Evolutionary conservation across 2,113 vertebrate species (phyloP).

Genomic region (Thunnus maccoyii): DNA sequence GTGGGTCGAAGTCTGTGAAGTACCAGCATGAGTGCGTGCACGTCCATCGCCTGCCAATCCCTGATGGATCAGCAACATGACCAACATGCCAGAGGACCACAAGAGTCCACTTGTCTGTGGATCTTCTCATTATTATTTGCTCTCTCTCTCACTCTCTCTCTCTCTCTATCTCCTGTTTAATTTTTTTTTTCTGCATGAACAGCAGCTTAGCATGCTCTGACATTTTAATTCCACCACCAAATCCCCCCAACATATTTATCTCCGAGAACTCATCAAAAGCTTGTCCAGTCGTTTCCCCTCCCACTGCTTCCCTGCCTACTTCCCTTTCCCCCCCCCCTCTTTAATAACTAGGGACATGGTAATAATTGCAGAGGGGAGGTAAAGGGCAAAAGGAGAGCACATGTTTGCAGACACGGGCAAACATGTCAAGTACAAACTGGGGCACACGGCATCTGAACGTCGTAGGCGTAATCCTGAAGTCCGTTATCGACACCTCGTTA

Average conservation of each 20-base stretch:
- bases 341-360: conserved; percentile 62
- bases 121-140: conserved; percentile 35
- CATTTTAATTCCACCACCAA: conserved; percentile 79
- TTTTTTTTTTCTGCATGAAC: conserved; percentile 62
- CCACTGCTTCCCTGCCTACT: conserved; percentile 38
- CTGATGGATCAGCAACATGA: conserved; percentile 51
- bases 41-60: conserved; percentile 50
- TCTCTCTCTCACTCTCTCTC: conserved; percentile 35
- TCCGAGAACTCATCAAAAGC: conserved; percentile 75
- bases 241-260: conserved; percentile 79
- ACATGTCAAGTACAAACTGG: conserved; percentile 10
- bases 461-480: conserved; percentile 11
- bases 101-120: conserved; percentile 43
- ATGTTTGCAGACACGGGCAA: conserved; percentile 34
- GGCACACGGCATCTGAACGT: conserved; percentile 10
- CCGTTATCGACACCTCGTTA: conserved; percentile 43
- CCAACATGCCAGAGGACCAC: conserved; percentile 57
- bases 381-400: conserved; percentile 36
- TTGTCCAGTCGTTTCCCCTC: conserved; percentile 55
- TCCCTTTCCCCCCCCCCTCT: conserved; percentile 12
- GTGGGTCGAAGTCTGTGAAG: conserved; percentile 51
- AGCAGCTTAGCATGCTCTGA: conserved; percentile 77
- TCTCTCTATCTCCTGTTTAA: conserved; percentile 40
- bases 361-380: conserved; percentile 36
- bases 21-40: conserved; percentile 45